Percentiles rank a stretch among this genome's conserved stretches.
These are phyloP conservation scores for Caprella mutica DNA, from an alignment of 2,888 invertebrate genomes.

Conservation along the genomic window DNA sequence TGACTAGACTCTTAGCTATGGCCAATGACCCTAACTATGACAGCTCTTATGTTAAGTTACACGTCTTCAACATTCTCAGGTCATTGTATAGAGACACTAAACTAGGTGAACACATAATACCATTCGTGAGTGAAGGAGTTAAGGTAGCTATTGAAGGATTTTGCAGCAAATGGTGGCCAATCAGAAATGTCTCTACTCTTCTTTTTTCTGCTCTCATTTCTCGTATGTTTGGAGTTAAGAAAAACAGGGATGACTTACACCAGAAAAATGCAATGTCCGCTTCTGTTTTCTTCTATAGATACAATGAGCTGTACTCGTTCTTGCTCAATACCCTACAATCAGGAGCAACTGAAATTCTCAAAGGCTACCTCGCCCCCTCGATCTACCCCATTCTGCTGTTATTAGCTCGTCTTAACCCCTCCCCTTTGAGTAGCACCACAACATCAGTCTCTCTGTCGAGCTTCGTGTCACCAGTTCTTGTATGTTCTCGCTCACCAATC, in stretches of 20 bases:
- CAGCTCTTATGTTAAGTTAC: slow-evolving; percentile 51
- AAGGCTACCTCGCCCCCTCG: slow-evolving; percentile 45
- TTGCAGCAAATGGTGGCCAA: slow-evolving; percentile 41
- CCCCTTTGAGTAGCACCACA: slow-evolving; percentile 53
- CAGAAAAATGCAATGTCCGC: slow-evolving; percentile 44
- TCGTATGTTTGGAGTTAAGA: slow-evolving; percentile 71
- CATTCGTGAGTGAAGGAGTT: slow-evolving; percentile 42
- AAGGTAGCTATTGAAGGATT: slow-evolving; percentile 43
- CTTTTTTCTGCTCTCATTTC: slow-evolving; percentile 70
- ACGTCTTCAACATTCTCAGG: slow-evolving; percentile 75
- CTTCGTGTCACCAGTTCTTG: slow-evolving; percentile 21
- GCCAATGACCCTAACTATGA: slow-evolving; percentile 36
- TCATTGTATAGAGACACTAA: slow-evolving; percentile 65
- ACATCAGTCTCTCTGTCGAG: slow-evolving; percentile 19
- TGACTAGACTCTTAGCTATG: slow-evolving; percentile 47
- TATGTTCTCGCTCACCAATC: slow-evolving; percentile 20
- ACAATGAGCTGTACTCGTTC: slow-evolving; percentile 52
- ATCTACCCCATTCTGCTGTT: slow-evolving; percentile 67
- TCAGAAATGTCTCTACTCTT: slow-evolving; percentile 66
- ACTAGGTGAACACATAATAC: slow-evolving; percentile 55
- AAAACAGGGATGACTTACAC: slow-evolving; percentile 45
- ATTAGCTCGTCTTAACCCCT: slow-evolving; percentile 64
- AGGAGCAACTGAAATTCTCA: slow-evolving; percentile 23
- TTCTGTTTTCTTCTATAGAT: slow-evolving; percentile 63
- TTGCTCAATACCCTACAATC: slow-evolving; percentile 45